phyloP scores from a whole-genome alignment of 2,113 vertebrate genomes.

The Zosterops lateralis region DNA sequence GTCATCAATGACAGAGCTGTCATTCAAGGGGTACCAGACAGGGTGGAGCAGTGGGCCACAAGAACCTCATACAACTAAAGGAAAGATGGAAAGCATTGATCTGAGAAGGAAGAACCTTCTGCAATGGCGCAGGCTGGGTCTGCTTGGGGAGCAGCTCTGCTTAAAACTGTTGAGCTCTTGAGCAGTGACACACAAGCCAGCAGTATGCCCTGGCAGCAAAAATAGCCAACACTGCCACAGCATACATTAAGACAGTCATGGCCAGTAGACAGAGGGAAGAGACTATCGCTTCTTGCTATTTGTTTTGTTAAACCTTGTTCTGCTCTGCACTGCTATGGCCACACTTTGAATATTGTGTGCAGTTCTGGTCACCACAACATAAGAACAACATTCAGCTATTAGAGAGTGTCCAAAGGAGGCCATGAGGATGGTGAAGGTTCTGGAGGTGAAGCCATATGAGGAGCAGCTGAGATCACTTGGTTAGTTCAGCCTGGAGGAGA shows the following conservation, averaged over 20 bases:
- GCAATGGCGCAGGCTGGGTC: background rate
- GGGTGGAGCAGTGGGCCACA: background rate
- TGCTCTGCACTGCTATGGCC: background rate
- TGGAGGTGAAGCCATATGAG: background rate
- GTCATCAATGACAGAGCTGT: background rate
- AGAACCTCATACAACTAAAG: background rate
- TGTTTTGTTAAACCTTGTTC: background rate
- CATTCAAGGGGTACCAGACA: background rate
- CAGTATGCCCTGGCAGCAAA: background rate
- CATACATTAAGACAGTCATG: background rate
- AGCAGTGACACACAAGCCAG: background rate
- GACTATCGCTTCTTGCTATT: background rate
- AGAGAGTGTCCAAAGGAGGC: background rate
- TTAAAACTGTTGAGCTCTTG: background rate
- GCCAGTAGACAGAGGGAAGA: background rate
- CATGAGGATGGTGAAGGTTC: rapidly evolving
- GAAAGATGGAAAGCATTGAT: background rate
- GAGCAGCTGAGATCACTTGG: background rate
- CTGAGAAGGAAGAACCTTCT: background rate
- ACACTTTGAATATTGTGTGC: background rate
- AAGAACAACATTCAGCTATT: background rate
- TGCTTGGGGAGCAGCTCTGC: background rate
- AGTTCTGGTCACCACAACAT: background rate
- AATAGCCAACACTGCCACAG: rapidly evolving
- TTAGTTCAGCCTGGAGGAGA: background rate